Evolutionary conservation across 2,797 vertebrate genomes (phyloP).

Genomic region (Alauda arvensis): DNA sequence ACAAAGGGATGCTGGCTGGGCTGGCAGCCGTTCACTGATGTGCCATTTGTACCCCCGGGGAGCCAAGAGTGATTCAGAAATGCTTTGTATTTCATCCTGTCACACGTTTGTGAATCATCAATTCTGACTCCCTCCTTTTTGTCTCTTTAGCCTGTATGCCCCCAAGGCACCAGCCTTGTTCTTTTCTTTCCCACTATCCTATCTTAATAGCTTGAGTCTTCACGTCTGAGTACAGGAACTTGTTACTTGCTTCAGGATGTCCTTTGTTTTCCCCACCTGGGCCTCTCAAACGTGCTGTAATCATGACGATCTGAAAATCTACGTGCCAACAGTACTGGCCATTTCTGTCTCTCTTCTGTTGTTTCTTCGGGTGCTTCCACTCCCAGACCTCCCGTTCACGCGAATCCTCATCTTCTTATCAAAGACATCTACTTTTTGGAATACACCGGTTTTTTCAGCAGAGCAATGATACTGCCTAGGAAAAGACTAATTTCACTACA

Average conservation of each 20-base stretch:
- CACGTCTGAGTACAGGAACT: background rate
- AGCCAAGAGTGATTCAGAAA: background rate
- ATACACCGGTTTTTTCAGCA: background rate
- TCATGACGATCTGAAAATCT: background rate
- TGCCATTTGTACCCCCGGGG: fast-evolving
- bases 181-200: background rate
- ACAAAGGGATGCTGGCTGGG: background rate
- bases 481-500: background rate
- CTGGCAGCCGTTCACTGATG: background rate
- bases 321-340: background rate
- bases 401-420: fast-evolving
- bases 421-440: background rate
- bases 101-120: background rate
- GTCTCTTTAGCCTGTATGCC: background rate
- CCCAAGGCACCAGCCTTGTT: background rate
- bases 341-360: background rate
- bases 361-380: background rate
- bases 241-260: background rate
- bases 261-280: background rate
- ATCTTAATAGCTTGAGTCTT: background rate
- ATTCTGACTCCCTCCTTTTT: background rate
- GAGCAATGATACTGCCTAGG: background rate
- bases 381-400: background rate
- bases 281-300: background rate
- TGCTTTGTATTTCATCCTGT: background rate